Percentiles rank a stretch among this genome's conserved stretches.
Evolutionary conservation across 37 sponge, comb jelly and placozoan species (phyloP).

Genomic region (Dysidea cf. avara): DNA sequence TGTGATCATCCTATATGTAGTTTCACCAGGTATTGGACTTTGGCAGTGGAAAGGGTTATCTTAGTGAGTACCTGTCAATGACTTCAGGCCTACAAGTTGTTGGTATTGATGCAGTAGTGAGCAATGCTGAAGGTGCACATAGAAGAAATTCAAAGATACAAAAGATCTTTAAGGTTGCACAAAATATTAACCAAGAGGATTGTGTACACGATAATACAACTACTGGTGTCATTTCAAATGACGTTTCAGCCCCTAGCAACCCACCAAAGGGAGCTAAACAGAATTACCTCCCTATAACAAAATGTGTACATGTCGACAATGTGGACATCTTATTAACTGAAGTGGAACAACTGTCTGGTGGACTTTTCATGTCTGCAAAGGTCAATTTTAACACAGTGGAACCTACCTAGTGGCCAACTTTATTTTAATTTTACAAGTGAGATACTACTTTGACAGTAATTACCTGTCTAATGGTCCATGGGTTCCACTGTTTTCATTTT

Average conservation of each 20-base stretch:
- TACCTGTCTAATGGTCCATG: no score
- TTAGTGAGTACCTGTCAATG: constrained; percentile 58
- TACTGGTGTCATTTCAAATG: not conserved
- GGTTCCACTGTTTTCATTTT: no score
- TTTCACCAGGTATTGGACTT: constrained; percentile 50
- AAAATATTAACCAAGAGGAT: not conserved
- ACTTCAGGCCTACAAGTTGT: constrained; percentile 30
- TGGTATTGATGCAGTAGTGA: constrained; percentile 43
- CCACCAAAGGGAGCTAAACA: no score
- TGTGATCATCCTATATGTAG: not conserved
- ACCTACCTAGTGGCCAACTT: no score
- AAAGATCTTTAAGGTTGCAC: not conserved
- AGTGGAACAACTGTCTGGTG: no score
- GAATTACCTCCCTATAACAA: not conserved
- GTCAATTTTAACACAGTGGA: no score
- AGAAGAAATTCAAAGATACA: constrained; percentile 47
- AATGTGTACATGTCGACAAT: no score
- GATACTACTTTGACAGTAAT: no score
- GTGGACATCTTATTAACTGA: no score
- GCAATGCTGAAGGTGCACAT: constrained; percentile 40
- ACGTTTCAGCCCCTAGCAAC: no score
- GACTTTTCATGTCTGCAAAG: no score
- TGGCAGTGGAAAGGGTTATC: constrained; percentile 77
- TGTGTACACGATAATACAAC: not conserved
- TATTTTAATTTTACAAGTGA: no score